Evolutionary conservation across 2,113 vertebrate species (phyloP).

Genomic region (Microtus pennsylvanicus): DNA sequence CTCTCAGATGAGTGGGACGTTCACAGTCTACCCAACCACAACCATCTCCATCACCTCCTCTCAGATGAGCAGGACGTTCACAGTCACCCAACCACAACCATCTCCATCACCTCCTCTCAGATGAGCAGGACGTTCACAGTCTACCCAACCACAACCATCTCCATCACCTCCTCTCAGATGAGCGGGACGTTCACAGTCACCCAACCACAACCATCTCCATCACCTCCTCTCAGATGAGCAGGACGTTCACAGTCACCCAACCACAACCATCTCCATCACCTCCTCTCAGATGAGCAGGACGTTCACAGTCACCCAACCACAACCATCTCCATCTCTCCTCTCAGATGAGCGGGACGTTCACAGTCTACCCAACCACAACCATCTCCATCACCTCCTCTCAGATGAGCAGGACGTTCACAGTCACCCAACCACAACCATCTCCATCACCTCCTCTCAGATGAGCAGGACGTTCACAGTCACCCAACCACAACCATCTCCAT

Average conservation of each 20-base stretch:
- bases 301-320: no score
- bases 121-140: no score
- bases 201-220: not conserved
- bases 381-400: not conserved
- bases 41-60: not conserved
- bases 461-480: no score
- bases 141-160: not conserved
- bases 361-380: not conserved
- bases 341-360: not conserved
- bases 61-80: not conserved
- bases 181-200: no score
- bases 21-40: not conserved
- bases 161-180: not conserved
- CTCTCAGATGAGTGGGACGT: no score
- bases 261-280: not conserved
- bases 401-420: no score
- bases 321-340: not conserved
- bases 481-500: not conserved
- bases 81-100: not conserved
- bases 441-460: not conserved
- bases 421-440: not conserved
- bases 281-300: not conserved
- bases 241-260: no score
- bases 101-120: not conserved
- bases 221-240: not conserved